Percentiles rank a stretch among this genome's conserved stretches.
These are phyloP conservation scores for Apoderus coryli DNA, from an alignment of 2,888 invertebrate genomes.

Conservation along the genomic window DNA sequence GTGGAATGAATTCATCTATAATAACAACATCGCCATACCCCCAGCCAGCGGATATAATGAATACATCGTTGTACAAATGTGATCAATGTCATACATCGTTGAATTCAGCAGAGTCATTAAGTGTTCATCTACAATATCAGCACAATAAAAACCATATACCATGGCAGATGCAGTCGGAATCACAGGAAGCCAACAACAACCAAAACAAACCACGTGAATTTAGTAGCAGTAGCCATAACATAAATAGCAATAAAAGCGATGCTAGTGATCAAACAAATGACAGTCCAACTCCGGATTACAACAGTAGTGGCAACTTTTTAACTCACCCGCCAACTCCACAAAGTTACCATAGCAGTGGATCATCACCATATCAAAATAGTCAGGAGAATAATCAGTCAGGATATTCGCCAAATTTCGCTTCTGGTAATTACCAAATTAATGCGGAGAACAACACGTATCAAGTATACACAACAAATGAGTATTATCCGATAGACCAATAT, in stretches of 20 bases:
- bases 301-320: conserved; percentile 40
- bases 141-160: conserved; percentile 59
- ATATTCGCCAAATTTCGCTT: too few species aligned
- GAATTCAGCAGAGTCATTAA: conserved; percentile 61
- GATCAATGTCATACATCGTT: conserved; percentile 62
- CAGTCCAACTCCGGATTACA: conserved; percentile 40
- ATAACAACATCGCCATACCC: too few species aligned
- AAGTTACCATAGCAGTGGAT: conserved; percentile 51
- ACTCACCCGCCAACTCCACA: conserved; percentile 50
- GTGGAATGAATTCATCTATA: too few species aligned
- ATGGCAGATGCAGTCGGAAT: conserved; percentile 46
- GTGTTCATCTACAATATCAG: conserved; percentile 67
- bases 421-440: too few species aligned
- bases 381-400: too few species aligned
- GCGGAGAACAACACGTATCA: too few species aligned
- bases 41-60: too few species aligned
- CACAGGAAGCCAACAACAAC: conserved; percentile 45
- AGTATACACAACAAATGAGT: too few species aligned
- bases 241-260: not conserved
- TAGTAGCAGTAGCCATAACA: conserved; percentile 33
- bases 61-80: conserved; percentile 57
- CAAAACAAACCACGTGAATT: conserved; percentile 43
- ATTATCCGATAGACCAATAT: too few species aligned
- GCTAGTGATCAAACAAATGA: conserved; percentile 37
- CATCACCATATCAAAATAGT: too few species aligned